Conservation (phyloP, 1,140 invertebrate genomes). For the Drosophila watanabei region DNA sequence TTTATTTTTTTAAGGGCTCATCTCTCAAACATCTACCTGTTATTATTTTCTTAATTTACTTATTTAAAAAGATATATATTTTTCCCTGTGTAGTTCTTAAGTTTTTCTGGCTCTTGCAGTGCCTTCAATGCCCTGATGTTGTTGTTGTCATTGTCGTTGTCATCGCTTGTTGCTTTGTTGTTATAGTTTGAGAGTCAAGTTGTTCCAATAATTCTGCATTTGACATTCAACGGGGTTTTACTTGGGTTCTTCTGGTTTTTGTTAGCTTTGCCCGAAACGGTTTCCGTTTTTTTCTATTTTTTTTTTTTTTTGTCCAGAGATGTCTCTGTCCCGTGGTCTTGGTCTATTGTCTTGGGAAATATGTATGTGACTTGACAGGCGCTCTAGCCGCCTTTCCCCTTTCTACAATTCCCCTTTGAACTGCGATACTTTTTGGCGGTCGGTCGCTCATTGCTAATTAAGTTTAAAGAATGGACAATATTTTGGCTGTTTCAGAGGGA, state of each 20-base stretch:
- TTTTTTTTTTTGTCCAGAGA: slow-evolving; percentile 35
- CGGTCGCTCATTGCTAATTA: slow-evolving; percentile 36
- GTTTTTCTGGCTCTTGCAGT: slow-evolving; percentile 40
- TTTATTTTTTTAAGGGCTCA: no score
- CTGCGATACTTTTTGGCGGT: slow-evolving; percentile 16
- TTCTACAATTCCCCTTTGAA: slow-evolving; percentile 23
- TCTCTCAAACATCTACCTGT: no score
- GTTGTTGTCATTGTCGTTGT: slow-evolving; percentile 47
- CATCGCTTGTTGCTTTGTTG: slow-evolving; percentile 66
- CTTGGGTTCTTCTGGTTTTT: slow-evolving; percentile 43
- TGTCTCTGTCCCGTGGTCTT: slow-evolving; percentile 62
- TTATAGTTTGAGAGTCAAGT: slow-evolving; percentile 74
- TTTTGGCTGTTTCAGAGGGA: slow-evolving; percentile 1
- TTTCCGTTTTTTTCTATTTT: slow-evolving; percentile 33
- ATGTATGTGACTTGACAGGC: slow-evolving; percentile 40
- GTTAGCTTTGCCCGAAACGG: slow-evolving; percentile 45
- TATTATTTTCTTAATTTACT: no score
- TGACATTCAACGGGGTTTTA: slow-evolving; percentile 72
- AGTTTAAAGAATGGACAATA: slow-evolving; percentile 9
- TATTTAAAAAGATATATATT: neutral
- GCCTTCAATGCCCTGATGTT: slow-evolving; percentile 20
- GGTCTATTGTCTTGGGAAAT: slow-evolving; percentile 49
- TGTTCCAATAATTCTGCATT: slow-evolving; percentile 83
- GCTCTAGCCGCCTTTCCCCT: slow-evolving; percentile 25
- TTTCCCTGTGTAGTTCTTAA: slow-evolving; percentile 16